Evolutionary conservation across 2,888 invertebrate genomes (phyloP).

Genomic region (Ctenicera cuprea): DNA sequence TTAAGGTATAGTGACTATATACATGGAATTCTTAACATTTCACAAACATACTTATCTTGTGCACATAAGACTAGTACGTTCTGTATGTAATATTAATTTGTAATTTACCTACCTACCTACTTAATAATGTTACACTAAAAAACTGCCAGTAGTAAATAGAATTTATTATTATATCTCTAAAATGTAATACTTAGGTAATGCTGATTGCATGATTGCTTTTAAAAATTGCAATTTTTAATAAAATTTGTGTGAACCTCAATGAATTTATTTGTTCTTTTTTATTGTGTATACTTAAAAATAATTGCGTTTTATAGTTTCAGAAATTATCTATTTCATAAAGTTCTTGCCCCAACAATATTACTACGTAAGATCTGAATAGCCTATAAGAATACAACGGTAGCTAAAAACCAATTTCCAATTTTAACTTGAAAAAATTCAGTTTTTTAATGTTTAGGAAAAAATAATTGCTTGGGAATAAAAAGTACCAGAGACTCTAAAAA

Average conservation of each 20-base stretch:
- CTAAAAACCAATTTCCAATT: too few species aligned
- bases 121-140: constrained; percentile 34
- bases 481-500: too few species aligned
- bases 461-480: too few species aligned
- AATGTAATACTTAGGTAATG: constrained; percentile 33
- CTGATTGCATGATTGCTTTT: constrained; percentile 34
- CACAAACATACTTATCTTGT: constrained; percentile 31
- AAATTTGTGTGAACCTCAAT: constrained; percentile 27
- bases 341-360: too few species aligned
- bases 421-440: too few species aligned
- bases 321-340: too few species aligned
- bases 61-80: constrained; percentile 26
- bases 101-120: not conserved
- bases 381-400: too few species aligned
- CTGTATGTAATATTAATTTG: not conserved
- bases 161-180: constrained; percentile 35
- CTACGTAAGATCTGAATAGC: too few species aligned
- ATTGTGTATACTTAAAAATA: too few species aligned
- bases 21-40: constrained; percentile 18
- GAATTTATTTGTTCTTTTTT: not conserved
- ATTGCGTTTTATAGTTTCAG: too few species aligned
- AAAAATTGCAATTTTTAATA: constrained; percentile 47
- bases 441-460: too few species aligned
- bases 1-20: constrained; percentile 1
- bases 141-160: constrained; percentile 44